A percentile compares a stretch with the other conserved stretches of the same genome.
Conservation (phyloP, 2,888 invertebrate genomes). For the Eumacrocentrus americanus region DNA sequence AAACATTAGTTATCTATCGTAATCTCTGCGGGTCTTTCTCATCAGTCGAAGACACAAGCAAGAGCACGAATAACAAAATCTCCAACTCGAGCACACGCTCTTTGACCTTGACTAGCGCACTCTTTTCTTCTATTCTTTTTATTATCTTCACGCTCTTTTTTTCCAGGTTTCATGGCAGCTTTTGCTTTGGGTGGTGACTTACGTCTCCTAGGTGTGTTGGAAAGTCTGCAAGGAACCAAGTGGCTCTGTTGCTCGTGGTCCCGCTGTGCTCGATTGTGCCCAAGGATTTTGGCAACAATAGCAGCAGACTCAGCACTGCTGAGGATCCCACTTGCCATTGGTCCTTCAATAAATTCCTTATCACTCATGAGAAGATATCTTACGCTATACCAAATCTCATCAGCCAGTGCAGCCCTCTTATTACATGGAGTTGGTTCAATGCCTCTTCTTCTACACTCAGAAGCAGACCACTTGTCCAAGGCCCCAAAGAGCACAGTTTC, state of each 20-base stretch:
- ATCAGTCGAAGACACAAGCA: slow-evolving; percentile 56
- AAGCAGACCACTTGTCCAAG: slow-evolving; percentile 68
- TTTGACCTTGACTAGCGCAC: slow-evolving; percentile 51
- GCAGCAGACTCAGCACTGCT: slow-evolving; percentile 63
- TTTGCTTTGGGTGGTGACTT: slow-evolving; percentile 26
- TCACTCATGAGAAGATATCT: slow-evolving; percentile 73
- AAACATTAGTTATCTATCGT: background rate
- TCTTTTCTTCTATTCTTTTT: slow-evolving; percentile 54
- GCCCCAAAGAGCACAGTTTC: slow-evolving; percentile 71
- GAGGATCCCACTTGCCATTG: slow-evolving; percentile 65
- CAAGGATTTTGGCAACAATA: slow-evolving; percentile 50
- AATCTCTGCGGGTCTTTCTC: background rate
- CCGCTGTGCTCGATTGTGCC: slow-evolving; percentile 38
- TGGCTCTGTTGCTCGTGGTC: slow-evolving; percentile 26
- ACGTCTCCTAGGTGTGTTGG: slow-evolving; percentile 40
- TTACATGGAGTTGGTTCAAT: slow-evolving; percentile 64
- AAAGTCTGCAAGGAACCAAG: slow-evolving; percentile 35
- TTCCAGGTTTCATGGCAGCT: slow-evolving; percentile 47
- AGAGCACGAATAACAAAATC: slow-evolving; percentile 52
- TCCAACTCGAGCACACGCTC: slow-evolving; percentile 51
- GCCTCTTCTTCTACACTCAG: slow-evolving; percentile 66
- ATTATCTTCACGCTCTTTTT: slow-evolving; percentile 53
- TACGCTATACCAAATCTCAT: slow-evolving; percentile 66
- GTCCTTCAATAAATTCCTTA: slow-evolving; percentile 68
- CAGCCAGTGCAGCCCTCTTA: slow-evolving; percentile 63